phyloP scores from a whole-genome alignment of 1,140 invertebrate species.

The Panagrolaimus sp. region DNA sequence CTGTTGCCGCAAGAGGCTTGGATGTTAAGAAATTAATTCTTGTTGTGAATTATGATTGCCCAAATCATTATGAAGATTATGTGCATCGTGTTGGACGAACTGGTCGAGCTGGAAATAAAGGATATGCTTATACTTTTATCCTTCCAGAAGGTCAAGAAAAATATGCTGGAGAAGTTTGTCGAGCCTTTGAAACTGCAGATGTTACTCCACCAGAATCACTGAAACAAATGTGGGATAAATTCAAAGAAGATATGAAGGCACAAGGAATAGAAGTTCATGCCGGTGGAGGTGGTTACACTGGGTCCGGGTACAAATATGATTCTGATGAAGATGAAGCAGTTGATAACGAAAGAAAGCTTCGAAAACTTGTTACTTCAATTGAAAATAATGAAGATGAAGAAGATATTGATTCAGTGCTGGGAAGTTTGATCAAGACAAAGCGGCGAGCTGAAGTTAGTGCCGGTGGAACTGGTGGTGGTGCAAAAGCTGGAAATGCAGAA shows the following conservation, averaged over 20 bases:
- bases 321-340: constrained; percentile 91
- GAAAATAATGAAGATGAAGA: constrained; percentile 76
- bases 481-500: constrained; percentile 62
- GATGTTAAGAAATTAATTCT: constrained; percentile 96
- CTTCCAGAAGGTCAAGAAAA: constrained; percentile 79
- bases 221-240: constrained; percentile 52
- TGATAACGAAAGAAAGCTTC: constrained; percentile 88
- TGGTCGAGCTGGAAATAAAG: constrained; percentile 88
- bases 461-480: not conserved
- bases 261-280: constrained; percentile 85
- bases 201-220: constrained; percentile 45
- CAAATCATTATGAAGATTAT: constrained; percentile 99
- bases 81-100: constrained; percentile 88
- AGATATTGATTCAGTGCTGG: constrained; percentile 94
- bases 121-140: constrained; percentile 89
- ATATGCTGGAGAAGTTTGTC: constrained; percentile 55
- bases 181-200: constrained; percentile 56
- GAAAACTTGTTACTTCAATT: constrained; percentile 83
- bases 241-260: constrained; percentile 46
- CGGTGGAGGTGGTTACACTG: constrained; percentile 73
- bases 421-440: constrained; percentile 91
- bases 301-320: constrained; percentile 90
- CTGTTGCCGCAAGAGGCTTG: constrained; percentile 88
- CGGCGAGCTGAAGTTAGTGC: constrained; percentile 65
- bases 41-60: constrained; percentile 98